A percentile compares a stretch with the other conserved stretches of the same genome.
Conservation (phyloP, 2,113 vertebrate species). For the Microcebus ravelobensis region DNA sequence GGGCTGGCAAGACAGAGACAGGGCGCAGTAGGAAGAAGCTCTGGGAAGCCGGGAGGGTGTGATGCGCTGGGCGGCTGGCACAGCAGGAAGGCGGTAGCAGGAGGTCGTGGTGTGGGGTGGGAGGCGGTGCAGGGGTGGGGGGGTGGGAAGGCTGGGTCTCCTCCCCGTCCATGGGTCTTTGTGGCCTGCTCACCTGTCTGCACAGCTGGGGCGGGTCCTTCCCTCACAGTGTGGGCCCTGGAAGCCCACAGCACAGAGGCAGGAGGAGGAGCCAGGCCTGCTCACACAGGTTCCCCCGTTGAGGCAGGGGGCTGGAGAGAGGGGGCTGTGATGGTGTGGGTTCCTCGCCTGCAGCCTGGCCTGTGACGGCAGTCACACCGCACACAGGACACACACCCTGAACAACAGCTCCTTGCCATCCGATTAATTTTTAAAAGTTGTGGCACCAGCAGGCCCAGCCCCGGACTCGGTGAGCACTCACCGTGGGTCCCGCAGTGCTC, state of each 20-base stretch:
- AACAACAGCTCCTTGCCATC: neutral
- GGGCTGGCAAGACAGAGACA: conserved; percentile 57
- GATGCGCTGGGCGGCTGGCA: neutral
- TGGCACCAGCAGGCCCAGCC: neutral
- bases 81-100: neutral
- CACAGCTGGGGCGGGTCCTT: conserved; percentile 46
- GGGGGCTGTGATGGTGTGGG: conserved; percentile 60
- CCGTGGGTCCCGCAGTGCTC: conserved; percentile 63
- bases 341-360: conserved; percentile 17
- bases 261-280: conserved; percentile 54
- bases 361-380: conserved; percentile 1
- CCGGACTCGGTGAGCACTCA: conserved; percentile 11
- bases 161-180: neutral
- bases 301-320: conserved; percentile 78
- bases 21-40: neutral
- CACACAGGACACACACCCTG: neutral
- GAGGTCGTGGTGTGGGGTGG: neutral
- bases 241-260: conserved; percentile 66
- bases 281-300: conserved; percentile 77
- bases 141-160: neutral
- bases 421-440: neutral
- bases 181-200: conserved; percentile 57
- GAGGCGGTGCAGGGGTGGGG: neutral
- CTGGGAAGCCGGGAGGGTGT: neutral
- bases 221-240: conserved; percentile 63